Base-by-base conservation (phyloP, 2,113 vertebrate genomes). In the Centrocercus urophasianus region DNA sequence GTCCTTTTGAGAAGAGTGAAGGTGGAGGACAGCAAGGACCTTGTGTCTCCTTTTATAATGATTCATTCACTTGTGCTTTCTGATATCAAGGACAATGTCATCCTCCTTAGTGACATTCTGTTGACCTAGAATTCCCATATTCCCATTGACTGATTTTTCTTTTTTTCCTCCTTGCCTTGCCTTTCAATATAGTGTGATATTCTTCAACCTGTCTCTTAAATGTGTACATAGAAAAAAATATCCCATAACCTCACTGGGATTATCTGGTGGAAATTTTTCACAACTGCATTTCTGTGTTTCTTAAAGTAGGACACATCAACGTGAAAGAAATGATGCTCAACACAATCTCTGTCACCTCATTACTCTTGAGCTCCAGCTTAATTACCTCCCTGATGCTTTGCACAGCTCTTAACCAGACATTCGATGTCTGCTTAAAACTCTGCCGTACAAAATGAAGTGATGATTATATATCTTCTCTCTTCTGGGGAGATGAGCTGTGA, bases 371-470 rank as follows among this genome's bases (percentile, higher is more conserved):
- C 77, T 93, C 71, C 66, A 90, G 65, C 63, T 90, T 95, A 96
- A 95, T 94, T 95, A 93, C 82, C 72, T 96, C 85, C 63, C 83
- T 77, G 88, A 93, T 87, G 90, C 95, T 89, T 96, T 94, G 77
- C 81, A 84, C 86, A 89, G 73, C 66, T 93, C 59, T 90, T 93
- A 87, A 83, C 77, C 83, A 94, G 83, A 72, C 36, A 54, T 90
- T 92, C 61, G 65, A 43, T 61, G 77, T 90, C 89, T 84, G 66
- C 73, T 92, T 81, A 92, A 88, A 96, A 93, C 92, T 64, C 86
- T 78, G 52, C 88, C 77, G 59, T 45, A 60, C 22, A 32, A 94
- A 90, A 95, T 86, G 79, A 88, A 83, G 88, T 59, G 90, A 90
- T 50, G 52, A 81, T 83, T 94, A 21, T 42, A 74, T 57, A 77